Evolutionary conservation across 92 coral and sea anemone genomes (phyloP).

Genomic region (Anthopleura xanthogrammica): DNA sequence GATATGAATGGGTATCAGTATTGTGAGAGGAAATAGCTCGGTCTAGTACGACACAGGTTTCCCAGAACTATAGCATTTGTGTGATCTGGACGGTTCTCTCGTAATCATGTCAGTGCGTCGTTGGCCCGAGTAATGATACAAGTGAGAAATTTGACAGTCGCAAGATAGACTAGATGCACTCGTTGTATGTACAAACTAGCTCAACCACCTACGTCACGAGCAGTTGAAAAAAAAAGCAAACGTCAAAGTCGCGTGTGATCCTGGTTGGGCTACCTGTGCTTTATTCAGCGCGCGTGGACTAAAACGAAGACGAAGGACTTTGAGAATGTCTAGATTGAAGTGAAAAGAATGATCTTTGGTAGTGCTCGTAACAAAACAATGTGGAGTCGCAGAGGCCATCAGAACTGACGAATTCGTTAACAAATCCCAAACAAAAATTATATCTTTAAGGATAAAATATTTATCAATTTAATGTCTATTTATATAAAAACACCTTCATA

Average conservation of each 20-base stretch:
- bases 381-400: too few relatives aligned
- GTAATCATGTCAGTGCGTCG: neutral
- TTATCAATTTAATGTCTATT: neutral
- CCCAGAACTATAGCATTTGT: neutral
- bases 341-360: too few relatives aligned
- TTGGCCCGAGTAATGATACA: neutral
- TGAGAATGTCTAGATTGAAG: neutral
- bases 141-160: neutral
- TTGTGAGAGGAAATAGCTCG: constrained; percentile 11
- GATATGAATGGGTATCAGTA: constrained; percentile 14
- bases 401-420: too few relatives aligned
- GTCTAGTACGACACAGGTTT: too few relatives aligned
- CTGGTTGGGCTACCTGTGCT: too few relatives aligned
- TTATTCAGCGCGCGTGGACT: too few relatives aligned
- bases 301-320: too few relatives aligned
- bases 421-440: neutral
- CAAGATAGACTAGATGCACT: neutral
- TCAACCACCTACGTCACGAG: neutral
- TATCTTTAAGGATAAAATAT: neutral
- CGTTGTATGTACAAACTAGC: neutral
- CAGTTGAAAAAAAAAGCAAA: too few relatives aligned
- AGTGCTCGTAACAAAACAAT: too few relatives aligned
- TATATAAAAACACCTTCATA: neutral
- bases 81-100: neutral
- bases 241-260: too few relatives aligned